These are phyloP conservation scores for Pristionchus exspectatus DNA, from an alignment of 2,888 invertebrate species.

Conservation along the genomic window DNA sequence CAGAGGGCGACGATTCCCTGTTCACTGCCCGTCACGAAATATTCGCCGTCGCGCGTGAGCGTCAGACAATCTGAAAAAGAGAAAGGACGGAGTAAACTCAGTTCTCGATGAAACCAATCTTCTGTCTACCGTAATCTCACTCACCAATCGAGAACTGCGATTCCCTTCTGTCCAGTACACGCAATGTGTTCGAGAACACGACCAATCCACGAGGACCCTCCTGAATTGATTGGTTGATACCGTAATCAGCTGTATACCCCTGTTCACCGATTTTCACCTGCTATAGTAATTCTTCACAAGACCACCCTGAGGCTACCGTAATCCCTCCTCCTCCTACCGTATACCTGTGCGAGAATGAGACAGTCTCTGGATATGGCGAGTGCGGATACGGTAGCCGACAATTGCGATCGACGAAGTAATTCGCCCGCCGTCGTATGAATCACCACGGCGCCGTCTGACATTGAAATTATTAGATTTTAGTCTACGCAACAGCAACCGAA, in stretches of 20 bases:
- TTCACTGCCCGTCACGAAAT: constrained; percentile 96
- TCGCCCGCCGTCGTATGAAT: constrained; percentile 99
- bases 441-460: constrained; percentile 92
- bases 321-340: not conserved
- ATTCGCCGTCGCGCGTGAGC: constrained; percentile 97
- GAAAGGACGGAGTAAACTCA: not conserved
- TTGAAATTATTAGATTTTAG: not conserved
- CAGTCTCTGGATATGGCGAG: constrained; percentile 48
- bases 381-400: constrained; percentile 82
- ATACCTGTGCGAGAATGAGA: constrained; percentile 51
- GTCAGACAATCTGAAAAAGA: constrained; percentile 54
- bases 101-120: not conserved
- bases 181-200: constrained; percentile 48
- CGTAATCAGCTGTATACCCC: not conserved
- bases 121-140: not conserved
- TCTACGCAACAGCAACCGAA: not conserved
- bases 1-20: constrained; percentile 98
- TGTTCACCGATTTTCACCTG: not conserved
- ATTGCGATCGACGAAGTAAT: constrained; percentile 88
- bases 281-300: not conserved
- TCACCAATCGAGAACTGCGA: constrained; percentile 51
- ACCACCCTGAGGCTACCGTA: too few species aligned
- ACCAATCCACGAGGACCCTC: constrained; percentile 40
- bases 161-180: constrained; percentile 47
- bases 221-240: not conserved